Evolutionary conservation across 2,888 invertebrate genomes (phyloP).

Genomic region (Neuroscelio doddi): DNA sequence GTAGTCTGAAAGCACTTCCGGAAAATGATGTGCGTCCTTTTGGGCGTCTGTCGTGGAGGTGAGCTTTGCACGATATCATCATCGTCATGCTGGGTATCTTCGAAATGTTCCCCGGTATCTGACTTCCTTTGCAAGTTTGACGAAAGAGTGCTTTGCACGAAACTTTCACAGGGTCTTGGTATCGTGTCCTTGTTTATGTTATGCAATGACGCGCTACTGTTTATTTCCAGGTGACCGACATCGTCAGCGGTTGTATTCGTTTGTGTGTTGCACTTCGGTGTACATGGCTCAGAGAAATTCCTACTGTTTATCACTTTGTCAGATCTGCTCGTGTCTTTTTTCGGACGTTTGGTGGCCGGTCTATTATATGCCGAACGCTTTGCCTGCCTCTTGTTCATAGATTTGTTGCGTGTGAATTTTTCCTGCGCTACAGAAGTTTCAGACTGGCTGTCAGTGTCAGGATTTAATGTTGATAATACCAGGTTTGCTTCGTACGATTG

Average conservation of each 20-base stretch:
- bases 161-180: too few relatives aligned
- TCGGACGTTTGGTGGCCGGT: slow-evolving; percentile 12
- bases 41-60: slow-evolving; percentile 76
- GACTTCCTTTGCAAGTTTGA: slow-evolving; percentile 38
- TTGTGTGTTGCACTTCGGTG: slow-evolving; percentile 22
- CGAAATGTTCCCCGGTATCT: slow-evolving; percentile 45
- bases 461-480: slow-evolving; percentile 84
- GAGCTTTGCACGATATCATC: slow-evolving; percentile 76
- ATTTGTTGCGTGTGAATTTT: slow-evolving; percentile 5
- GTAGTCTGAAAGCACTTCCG: slow-evolving; percentile 83
- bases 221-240: background rate
- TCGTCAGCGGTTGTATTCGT: too few relatives aligned
- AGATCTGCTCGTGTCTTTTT: slow-evolving; percentile 9
- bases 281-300: slow-evolving; percentile 20
- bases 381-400: slow-evolving; percentile 21
- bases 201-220: background rate
- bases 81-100: slow-evolving; percentile 35
- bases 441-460: slow-evolving; percentile 71
- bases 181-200: too few relatives aligned
- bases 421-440: slow-evolving; percentile 52
- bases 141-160: slow-evolving; percentile 26
- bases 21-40: slow-evolving; percentile 78
- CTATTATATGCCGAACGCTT: slow-evolving; percentile 25
- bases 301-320: slow-evolving; percentile 9
- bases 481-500: slow-evolving; percentile 85